Evolutionary conservation across 2,113 vertebrate genomes (phyloP).

Genomic region (Elaphurus davidianus): DNA sequence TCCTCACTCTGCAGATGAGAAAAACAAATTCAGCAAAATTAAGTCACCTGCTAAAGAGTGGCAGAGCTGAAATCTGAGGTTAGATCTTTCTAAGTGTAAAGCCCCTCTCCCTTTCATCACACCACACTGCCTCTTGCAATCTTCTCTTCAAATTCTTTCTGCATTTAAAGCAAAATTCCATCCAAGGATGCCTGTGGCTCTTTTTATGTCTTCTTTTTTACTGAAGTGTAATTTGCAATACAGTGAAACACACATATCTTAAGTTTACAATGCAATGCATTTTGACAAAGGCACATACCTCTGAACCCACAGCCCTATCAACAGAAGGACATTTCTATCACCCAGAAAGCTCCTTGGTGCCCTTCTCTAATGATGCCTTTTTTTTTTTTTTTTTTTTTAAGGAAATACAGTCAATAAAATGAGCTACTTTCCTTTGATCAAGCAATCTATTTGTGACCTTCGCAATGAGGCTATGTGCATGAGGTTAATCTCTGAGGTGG

Average conservation of each 20-base stretch:
- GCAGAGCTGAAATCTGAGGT: background rate
- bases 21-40: slow-evolving; percentile 28
- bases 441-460: background rate
- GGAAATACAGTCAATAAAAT: background rate
- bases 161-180: background rate
- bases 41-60: background rate
- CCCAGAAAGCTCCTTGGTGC: background rate
- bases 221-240: background rate
- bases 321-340: background rate
- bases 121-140: background rate
- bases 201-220: background rate
- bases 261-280: background rate
- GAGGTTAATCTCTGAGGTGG: background rate
- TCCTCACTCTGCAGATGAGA: background rate
- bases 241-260: background rate
- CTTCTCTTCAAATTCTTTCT: background rate
- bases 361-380: background rate
- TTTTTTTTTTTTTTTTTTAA: background rate
- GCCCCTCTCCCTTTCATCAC: background rate
- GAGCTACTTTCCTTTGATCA: background rate
- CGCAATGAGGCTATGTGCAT: background rate
- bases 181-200: background rate
- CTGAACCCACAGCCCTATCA: background rate
- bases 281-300: background rate
- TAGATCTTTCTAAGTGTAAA: background rate